These are phyloP conservation scores for Etheostoma spectabile DNA, from an alignment of 2,113 vertebrate species.

Conservation along the genomic window DNA sequence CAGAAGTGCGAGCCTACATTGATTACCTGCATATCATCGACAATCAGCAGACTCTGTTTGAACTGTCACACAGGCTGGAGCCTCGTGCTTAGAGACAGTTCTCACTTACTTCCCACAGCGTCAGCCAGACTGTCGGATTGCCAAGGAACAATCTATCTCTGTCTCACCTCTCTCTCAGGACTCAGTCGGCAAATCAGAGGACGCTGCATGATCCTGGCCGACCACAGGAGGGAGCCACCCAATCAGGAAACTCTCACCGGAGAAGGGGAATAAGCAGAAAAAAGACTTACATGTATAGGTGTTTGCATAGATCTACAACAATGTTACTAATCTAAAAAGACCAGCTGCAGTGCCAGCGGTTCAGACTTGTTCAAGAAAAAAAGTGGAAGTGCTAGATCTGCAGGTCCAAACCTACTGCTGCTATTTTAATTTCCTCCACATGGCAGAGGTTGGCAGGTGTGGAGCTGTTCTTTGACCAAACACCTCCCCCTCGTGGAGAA, in stretches of 20 bases:
- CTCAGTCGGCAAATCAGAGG: conserved; percentile 33
- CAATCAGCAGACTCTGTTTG: conserved; percentile 97
- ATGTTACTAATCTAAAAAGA: background rate
- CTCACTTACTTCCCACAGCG: conserved; percentile 8
- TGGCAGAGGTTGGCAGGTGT: conserved; percentile 13
- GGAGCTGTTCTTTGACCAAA: background rate
- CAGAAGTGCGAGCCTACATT: conserved; percentile 89
- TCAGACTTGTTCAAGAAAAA: background rate
- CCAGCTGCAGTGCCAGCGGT: background rate
- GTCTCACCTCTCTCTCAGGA: conserved; percentile 63
- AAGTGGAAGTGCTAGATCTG: background rate
- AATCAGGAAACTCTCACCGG: conserved; percentile 47
- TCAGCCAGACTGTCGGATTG: conserved; percentile 19
- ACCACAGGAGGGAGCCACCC: conserved; percentile 65
- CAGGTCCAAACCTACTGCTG: conserved; percentile 12
- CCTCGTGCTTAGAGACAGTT: conserved; percentile 85
- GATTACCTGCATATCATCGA: conserved; percentile 94
- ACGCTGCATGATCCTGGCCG: conserved; percentile 8
- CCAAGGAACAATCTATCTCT: conserved; percentile 46
- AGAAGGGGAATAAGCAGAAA: conserved; percentile 26
- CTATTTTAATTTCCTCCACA: conserved; percentile 7
- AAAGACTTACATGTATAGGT: background rate
- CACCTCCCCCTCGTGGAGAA: conserved; percentile 29
- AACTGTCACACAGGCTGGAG: conserved; percentile 96
- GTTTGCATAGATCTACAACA: conserved; percentile 14